Evolutionary conservation across 2,888 invertebrate species (phyloP).

Genomic region (Trypoxylon attenuatum): DNA sequence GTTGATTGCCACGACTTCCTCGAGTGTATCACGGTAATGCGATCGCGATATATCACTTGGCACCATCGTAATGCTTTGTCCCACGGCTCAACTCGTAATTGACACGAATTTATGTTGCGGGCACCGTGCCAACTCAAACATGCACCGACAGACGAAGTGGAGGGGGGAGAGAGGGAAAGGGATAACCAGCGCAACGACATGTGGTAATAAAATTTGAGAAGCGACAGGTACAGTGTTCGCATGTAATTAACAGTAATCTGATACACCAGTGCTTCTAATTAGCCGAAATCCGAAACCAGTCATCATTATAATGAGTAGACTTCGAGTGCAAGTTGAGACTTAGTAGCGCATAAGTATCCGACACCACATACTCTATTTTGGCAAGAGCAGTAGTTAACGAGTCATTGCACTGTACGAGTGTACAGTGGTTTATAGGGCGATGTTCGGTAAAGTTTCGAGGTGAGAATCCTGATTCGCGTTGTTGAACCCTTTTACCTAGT

Average conservation of each 20-base stretch:
- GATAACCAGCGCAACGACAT: slow-evolving; percentile 6
- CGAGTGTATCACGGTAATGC: slow-evolving; percentile 5
- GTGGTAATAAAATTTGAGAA: slow-evolving; percentile 16
- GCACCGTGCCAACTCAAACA: slow-evolving; percentile 41
- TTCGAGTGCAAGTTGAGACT: no score
- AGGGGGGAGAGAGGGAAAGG: no score
- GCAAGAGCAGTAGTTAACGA: no score
- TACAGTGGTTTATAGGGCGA: no score
- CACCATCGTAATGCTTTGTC: slow-evolving; percentile 28
- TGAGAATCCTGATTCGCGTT: no score
- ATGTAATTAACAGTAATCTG: not conserved
- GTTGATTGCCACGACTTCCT: slow-evolving; percentile 10
- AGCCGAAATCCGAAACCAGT: not conserved
- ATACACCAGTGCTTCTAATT: not conserved
- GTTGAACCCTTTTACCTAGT: no score
- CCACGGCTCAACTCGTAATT: slow-evolving; percentile 36
- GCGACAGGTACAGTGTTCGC: slow-evolving; percentile 13
- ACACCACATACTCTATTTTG: no score
- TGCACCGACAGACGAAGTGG: slow-evolving; percentile 17
- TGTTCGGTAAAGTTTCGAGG: no score
- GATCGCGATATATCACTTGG: slow-evolving; percentile 18
- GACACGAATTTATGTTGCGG: slow-evolving; percentile 44
- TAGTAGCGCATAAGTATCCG: no score
- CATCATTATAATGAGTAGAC: not conserved
- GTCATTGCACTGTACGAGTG: no score